Conservation (phyloP, 23 tunicate genomes). For the Phallusia fumigata region DNA sequence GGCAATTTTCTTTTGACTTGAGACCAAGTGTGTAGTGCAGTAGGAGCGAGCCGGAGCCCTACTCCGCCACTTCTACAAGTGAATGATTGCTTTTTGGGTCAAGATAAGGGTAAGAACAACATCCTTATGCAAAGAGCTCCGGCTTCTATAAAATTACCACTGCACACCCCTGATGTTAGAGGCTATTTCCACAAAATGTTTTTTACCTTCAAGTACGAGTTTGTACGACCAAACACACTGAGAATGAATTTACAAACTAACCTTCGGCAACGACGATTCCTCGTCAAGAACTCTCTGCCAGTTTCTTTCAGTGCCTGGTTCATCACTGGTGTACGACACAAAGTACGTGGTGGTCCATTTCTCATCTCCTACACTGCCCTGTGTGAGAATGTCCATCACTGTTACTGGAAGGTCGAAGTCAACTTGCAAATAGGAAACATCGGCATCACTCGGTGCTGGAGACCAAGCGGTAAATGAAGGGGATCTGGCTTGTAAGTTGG, state of each 20-base stretch:
- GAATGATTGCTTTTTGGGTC: too few relatives aligned
- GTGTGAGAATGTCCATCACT: conserved; percentile 45
- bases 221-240: neutral
- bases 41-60: too few relatives aligned
- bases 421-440: conserved; percentile 19
- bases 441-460: neutral
- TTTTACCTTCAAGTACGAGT: too few relatives aligned
- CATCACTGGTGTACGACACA: conserved; percentile 22
- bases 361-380: conserved; percentile 47
- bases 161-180: too few relatives aligned
- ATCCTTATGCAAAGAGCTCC: neutral
- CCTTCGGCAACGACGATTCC: conserved; percentile 16
- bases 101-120: too few relatives aligned
- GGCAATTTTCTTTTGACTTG: too few relatives aligned
- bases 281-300: conserved; percentile 25
- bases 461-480: conserved; percentile 18
- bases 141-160: neutral
- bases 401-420: conserved; percentile 53
- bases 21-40: too few relatives aligned
- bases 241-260: neutral
- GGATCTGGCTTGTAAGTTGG: neutral
- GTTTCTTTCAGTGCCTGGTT: neutral
- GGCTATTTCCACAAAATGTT: too few relatives aligned
- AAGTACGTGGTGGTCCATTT: conserved; percentile 54
- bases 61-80: too few relatives aligned